Evolutionary conservation across 1,140 invertebrate genomes (phyloP), one percentile per base, ranked within the genome.

Genomic region (Hetaerina americana): DNA sequence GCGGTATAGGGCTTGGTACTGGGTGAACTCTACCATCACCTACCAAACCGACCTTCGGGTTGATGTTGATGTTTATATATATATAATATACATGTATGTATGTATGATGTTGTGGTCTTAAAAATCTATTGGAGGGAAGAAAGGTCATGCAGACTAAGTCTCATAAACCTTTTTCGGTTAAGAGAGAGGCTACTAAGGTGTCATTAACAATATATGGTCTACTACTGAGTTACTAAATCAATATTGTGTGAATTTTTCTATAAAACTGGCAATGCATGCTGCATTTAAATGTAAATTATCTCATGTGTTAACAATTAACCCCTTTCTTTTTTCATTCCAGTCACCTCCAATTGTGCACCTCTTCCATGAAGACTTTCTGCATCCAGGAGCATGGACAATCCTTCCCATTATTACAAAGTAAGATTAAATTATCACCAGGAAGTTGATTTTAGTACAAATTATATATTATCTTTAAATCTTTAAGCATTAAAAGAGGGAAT

Each of bases 341-440:
- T 68, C 76, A 26, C 28, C 74, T 12, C 82, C 83, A 40, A 77
- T 81, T 68, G 78, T 90, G 6, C 78, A 87, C 75, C 78, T 89
- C 40, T 80, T 86, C 24, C 87, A 90, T 78, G 81, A 86, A 78
- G 81, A 88, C 75, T 84, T 87, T 78, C 82, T 86, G 73, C 80
- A 85, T 75, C 75, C 78, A 68, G 87, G 87, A 74, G 81, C 83
- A 22, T 92, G 89, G 89, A 90, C 87, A n/a, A 78, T 90, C 73
- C 78, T 87, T 74, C 87, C 88, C 70, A 75, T 90, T 29, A 76
- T 90, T 72, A 77, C 83, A 57, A 75, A 83, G 81, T 83, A 87
- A 77, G 75, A 73, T 57, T 73, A 12, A 25, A 24, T 28, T 31
- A 15, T 49, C 12, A 26, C 66, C 24, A 8, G 22, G 27, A 28